Evolutionary conservation across 2,888 invertebrate genomes (phyloP).

Genomic region (Nasonovia ribisnigri): DNA sequence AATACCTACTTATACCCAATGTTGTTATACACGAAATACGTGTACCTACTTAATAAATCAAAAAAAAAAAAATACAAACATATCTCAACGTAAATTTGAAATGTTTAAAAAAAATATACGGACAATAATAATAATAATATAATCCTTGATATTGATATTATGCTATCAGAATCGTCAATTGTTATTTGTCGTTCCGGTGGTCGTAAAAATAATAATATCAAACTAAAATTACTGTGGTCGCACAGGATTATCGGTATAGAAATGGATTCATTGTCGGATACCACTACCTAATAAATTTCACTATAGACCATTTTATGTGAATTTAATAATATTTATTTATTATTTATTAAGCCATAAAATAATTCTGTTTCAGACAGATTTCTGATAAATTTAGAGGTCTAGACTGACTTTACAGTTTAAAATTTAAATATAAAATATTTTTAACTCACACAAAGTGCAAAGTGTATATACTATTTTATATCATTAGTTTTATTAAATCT

Average conservation of each 20-base stretch:
- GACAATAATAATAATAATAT: neutral
- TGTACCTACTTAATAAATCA: no score
- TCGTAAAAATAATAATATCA: slow-evolving; percentile 24
- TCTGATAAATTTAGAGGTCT: neutral
- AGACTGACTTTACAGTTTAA: neutral
- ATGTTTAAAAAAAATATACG: neutral
- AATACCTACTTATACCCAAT: neutral
- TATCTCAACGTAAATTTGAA: neutral
- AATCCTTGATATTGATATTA: neutral
- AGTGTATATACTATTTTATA: neutral
- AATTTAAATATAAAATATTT: neutral
- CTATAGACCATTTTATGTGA: neutral
- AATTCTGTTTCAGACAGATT: neutral
- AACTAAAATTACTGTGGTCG: neutral
- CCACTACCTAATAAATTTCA: neutral
- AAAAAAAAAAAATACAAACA: neutral
- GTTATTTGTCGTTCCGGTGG: neutral
- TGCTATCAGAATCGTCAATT: neutral
- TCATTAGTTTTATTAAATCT: slow-evolving; percentile 1
- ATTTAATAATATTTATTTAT: slow-evolving; percentile 6
- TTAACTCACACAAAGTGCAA: neutral
- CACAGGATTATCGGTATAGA: neutral
- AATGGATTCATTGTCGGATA: neutral
- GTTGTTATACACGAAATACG: neutral
- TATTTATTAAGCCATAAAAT: neutral